Evolutionary conservation across 2,113 vertebrate genomes (phyloP).

Genomic region (Macquaria australasica): DNA sequence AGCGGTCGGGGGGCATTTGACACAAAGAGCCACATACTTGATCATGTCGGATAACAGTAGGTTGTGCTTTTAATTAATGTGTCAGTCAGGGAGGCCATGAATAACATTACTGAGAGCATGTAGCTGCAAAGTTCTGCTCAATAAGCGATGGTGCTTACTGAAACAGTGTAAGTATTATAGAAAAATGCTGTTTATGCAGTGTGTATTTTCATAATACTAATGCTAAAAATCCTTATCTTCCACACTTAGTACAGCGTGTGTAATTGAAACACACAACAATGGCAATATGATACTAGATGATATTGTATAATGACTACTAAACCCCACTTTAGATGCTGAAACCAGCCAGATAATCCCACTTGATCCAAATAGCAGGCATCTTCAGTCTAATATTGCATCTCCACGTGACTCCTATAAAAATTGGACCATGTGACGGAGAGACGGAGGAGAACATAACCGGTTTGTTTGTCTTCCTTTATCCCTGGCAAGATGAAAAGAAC

Average conservation of each 20-base stretch:
- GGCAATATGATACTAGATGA: not conserved
- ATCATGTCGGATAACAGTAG: constrained; percentile 53
- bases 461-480: constrained; percentile 73
- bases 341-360: constrained; percentile 31
- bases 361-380: constrained; percentile 24
- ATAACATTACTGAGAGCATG: constrained; percentile 38
- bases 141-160: not conserved
- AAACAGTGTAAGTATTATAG: not conserved
- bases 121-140: constrained; percentile 22
- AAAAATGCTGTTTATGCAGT: constrained; percentile 11
- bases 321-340: constrained; percentile 18
- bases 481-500: constrained; percentile 60
- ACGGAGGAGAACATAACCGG: constrained; percentile 40
- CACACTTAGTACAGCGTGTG: too few relatives aligned
- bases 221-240: not conserved
- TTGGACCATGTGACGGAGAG: constrained; percentile 17
- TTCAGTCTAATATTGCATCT: constrained; percentile 1
- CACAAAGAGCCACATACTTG: constrained; percentile 31
- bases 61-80: constrained; percentile 65
- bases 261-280: not conserved
- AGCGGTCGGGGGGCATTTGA: constrained; percentile 37
- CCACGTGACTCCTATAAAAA: not conserved
- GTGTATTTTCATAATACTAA: not conserved
- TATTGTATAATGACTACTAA: constrained; percentile 22
- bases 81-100: constrained; percentile 58